Percentiles rank a stretch among this genome's conserved stretches.
Evolutionary conservation across 1,140 invertebrate genomes (phyloP).

Genomic region (Eciton burchellii): DNA sequence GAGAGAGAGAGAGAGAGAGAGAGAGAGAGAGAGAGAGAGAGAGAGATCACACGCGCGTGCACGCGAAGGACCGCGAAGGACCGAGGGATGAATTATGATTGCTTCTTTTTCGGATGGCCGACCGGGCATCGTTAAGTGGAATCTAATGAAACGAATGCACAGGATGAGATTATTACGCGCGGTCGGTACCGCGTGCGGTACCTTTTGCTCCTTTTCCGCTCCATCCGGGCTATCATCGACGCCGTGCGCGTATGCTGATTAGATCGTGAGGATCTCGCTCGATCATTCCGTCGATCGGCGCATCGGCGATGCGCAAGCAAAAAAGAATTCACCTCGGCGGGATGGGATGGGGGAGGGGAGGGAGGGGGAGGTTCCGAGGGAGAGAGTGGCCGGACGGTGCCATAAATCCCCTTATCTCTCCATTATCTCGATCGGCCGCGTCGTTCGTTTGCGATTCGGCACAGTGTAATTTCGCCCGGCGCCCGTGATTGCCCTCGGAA

Average conservation of each 20-base stretch:
- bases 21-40: not conserved
- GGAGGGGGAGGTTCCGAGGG: too few species aligned
- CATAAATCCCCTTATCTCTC: constrained; percentile 47
- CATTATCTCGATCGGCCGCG: constrained; percentile 4
- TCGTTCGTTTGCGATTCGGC: constrained; percentile 22
- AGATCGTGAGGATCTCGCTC: constrained; percentile 37
- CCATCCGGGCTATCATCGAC: constrained; percentile 17
- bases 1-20: not conserved
- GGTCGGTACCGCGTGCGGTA: constrained; percentile 8
- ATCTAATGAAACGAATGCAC: constrained; percentile 55
- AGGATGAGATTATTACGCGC: constrained; percentile 52
- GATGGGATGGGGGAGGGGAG: too few species aligned
- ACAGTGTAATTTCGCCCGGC: constrained; percentile 17
- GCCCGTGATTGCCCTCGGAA: not conserved
- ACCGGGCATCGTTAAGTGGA: constrained; percentile 42
- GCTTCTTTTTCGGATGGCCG: constrained; percentile 49
- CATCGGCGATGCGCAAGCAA: not conserved
- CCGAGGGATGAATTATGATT: constrained; percentile 56
- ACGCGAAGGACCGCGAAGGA: constrained; percentile 22
- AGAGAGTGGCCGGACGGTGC: not conserved
- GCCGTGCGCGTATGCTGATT: constrained; percentile 44
- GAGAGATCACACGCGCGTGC: not conserved
- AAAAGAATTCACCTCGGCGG: constrained; percentile 33
- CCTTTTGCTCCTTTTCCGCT: not conserved
- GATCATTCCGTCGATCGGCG: constrained; percentile 28